A percentile compares a stretch with the other conserved stretches of the same genome.
Conservation (phyloP, 2,797 vertebrate species). For the Australoheros facetus region DNA sequence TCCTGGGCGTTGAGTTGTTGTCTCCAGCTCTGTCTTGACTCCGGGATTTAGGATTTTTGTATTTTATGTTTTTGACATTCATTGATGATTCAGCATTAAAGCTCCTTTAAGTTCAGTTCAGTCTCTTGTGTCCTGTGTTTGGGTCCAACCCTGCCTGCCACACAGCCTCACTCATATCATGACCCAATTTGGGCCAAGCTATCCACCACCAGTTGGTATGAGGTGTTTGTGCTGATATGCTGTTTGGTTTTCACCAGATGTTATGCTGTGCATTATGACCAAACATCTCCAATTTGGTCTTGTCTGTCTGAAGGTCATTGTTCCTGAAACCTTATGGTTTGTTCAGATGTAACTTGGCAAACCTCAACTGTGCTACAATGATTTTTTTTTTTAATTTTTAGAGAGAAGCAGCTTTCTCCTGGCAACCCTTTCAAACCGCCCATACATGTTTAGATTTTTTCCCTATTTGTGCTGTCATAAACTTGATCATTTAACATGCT, state of each 20-base stretch:
- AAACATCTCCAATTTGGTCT: background rate
- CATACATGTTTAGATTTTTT: background rate
- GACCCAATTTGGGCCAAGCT: background rate
- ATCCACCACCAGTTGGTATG: background rate
- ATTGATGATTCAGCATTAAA: too few relatives aligned
- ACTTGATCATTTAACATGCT: background rate
- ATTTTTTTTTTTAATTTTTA: background rate
- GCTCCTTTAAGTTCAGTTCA: too few relatives aligned
- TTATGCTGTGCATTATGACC: background rate
- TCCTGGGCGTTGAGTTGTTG: too few relatives aligned
- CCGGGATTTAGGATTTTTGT: too few relatives aligned
- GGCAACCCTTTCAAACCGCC: background rate
- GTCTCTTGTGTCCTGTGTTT: too few relatives aligned
- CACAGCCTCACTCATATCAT: too few relatives aligned
- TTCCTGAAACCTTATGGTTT: background rate
- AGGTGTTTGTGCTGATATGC: background rate
- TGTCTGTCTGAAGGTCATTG: background rate
- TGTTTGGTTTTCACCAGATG: background rate
- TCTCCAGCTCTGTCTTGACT: too few relatives aligned
- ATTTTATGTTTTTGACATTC: too few relatives aligned
- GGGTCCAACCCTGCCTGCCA: too few relatives aligned
- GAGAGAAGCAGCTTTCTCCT: background rate
- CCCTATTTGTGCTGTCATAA: background rate
- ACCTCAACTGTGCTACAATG: background rate
- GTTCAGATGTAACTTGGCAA: background rate